A percentile compares a stretch with the other conserved stretches of the same genome.
phyloP scores from a whole-genome alignment of 2,113 vertebrate species.

The Spilogale gracilis region DNA sequence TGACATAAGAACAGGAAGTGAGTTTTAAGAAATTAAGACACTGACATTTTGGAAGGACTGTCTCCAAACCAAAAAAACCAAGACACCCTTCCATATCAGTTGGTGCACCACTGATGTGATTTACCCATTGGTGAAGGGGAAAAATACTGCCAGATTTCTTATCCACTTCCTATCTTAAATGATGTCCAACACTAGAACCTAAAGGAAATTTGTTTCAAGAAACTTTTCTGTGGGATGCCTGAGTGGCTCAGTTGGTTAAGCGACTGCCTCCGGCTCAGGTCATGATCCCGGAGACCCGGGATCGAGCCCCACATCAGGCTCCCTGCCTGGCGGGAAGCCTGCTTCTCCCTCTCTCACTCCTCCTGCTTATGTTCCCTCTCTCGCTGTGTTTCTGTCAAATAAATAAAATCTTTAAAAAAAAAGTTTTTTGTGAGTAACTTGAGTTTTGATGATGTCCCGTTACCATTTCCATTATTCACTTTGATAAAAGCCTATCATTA shows the following conservation, averaged over 20 bases:
- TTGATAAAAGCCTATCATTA: slow-evolving; percentile 1
- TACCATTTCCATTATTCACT: not conserved
- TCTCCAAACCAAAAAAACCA: not conserved
- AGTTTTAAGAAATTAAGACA: not conserved
- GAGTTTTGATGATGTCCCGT: not conserved
- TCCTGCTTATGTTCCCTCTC: too few relatives aligned
- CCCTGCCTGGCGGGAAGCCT: too few relatives aligned
- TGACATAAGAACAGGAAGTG: not conserved
- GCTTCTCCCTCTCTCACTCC: too few relatives aligned
- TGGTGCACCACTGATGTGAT: not conserved
- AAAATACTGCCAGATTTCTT: not conserved
- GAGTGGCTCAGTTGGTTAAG: too few relatives aligned
- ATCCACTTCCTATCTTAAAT: not conserved
- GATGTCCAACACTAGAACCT: not conserved
- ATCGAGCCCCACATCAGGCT: too few relatives aligned
- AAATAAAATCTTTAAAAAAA: too few relatives aligned
- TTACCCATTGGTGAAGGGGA: not conserved
- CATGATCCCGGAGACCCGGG: too few relatives aligned
- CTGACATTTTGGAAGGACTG: not conserved
- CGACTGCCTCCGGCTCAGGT: too few relatives aligned
- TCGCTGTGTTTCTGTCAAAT: too few relatives aligned
- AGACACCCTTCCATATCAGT: not conserved
- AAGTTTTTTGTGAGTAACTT: not conserved
- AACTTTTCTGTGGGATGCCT: not conserved
- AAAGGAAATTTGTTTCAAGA: slow-evolving; percentile 9